Evolutionary conservation across 1,140 invertebrate genomes (phyloP), one percentile per base, ranked within the genome.

Genomic region (Drosophila murphyi): DNA sequence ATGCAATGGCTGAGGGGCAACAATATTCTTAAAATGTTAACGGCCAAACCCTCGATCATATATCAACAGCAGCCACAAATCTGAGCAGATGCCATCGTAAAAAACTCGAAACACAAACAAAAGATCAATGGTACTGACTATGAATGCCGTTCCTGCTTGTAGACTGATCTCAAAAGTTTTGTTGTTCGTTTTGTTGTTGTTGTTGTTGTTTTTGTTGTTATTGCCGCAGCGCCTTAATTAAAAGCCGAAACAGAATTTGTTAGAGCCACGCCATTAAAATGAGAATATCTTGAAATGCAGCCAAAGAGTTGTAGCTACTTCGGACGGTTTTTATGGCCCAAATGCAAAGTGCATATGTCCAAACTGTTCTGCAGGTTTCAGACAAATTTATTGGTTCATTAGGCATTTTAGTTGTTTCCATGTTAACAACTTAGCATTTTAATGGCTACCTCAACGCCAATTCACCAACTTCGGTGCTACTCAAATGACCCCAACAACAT

Each of bases 331-430:
- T 83, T 83, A 83, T 83, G 81, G 69, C 41, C 67, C 68, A 78
- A 56, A 80, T 5, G 31, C 57, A 34, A 56, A 67, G 20, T 60
- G 64, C 56, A 72, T 72, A 74, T 78, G 75, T 78, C 61, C 77
- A 72, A 73, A n/a, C 78, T 72, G 67, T 68, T 73, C 39, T 43
- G 39, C 39, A 39, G 65, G n/a, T 68, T 72, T 80, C 62, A 67
- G 63, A 56, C 62, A 61, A 74, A 83, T 83, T 83, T 83, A 83
- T 83, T 83, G 74, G 76, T 81, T 83, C 77, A 83, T 85, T 85
- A 83, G 81, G 64, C 76, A 77, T 83, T 80, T 77, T 85, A 73
- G 80, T 80, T 77, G 80, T 72, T 76, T 76, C 51, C 81, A 83
- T 73, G 81, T 85, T 85, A 85, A 85, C 80, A 75, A 68, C 67